Evolutionary conservation across 2,113 vertebrate genomes (phyloP).

Genomic region (Gymnocephalus cernua): DNA sequence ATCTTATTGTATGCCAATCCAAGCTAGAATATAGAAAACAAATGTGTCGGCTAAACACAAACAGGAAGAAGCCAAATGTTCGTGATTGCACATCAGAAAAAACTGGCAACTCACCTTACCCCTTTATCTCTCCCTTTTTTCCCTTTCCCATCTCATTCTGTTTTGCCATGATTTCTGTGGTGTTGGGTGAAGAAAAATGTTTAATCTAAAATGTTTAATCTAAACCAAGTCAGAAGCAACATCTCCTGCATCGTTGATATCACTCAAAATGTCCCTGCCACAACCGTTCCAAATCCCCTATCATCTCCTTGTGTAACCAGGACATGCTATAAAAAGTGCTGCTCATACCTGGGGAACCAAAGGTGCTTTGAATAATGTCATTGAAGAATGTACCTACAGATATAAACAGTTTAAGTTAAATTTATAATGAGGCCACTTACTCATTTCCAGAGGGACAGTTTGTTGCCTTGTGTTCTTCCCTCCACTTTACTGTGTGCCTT

Average conservation of each 20-base stretch:
- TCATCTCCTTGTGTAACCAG: background rate
- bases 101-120: too few relatives aligned
- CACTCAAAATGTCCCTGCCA: too few relatives aligned
- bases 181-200: background rate
- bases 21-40: background rate
- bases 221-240: background rate
- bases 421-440: conserved; percentile 18
- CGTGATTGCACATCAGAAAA: too few relatives aligned
- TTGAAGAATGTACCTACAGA: background rate
- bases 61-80: too few relatives aligned
- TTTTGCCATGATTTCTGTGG: background rate
- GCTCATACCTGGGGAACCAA: background rate
- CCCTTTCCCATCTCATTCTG: background rate
- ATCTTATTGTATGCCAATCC: background rate
- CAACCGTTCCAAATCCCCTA: background rate
- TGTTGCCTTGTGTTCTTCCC: background rate
- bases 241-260: background rate
- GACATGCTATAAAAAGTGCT: conserved; percentile 22
- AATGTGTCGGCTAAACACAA: background rate
- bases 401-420: conserved; percentile 14
- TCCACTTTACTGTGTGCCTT: background rate
- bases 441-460: conserved; percentile 13
- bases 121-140: too few relatives aligned
- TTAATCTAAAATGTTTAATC: background rate
- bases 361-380: conserved; percentile 1